Percentiles rank a stretch among this genome's conserved stretches.
phyloP scores from a whole-genome alignment of 2,888 invertebrate genomes.

The Acronicta alni region DNA sequence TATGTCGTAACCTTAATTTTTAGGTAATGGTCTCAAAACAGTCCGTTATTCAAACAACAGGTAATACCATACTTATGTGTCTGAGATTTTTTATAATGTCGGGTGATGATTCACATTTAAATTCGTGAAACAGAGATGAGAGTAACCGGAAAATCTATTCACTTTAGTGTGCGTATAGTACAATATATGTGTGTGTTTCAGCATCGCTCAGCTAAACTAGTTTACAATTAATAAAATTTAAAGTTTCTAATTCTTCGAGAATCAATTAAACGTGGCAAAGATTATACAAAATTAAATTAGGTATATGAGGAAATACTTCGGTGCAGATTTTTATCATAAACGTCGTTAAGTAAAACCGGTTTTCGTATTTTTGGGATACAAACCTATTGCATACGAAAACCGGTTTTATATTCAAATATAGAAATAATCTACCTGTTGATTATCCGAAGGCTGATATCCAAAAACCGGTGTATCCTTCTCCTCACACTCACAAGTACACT shows the following conservation, averaged over 20 bases:
- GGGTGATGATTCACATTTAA: slow-evolving; percentile 33
- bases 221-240: slow-evolving; percentile 9
- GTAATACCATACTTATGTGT: slow-evolving; percentile 13
- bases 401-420: slow-evolving; percentile 2
- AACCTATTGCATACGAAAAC: neutral
- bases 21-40: slow-evolving; percentile 28
- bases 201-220: neutral
- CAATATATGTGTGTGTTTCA: neutral
- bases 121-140: slow-evolving; percentile 27
- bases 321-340: no score
- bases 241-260: neutral
- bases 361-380: no score
- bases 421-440: slow-evolving; percentile 41
- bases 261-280: neutral
- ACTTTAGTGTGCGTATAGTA: neutral
- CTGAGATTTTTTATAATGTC: slow-evolving; percentile 21
- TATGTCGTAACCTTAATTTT: slow-evolving; percentile 30
- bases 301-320: neutral
- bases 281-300: neutral
- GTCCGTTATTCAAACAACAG: slow-evolving; percentile 33
- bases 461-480: slow-evolving; percentile 20
- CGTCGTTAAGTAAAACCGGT: no score
- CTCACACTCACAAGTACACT: slow-evolving; percentile 16
- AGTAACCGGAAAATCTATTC: slow-evolving; percentile 26
- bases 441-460: slow-evolving; percentile 23